Evolutionary conservation across 2,888 invertebrate genomes (phyloP).

Genomic region (Coremacera marginata): DNA sequence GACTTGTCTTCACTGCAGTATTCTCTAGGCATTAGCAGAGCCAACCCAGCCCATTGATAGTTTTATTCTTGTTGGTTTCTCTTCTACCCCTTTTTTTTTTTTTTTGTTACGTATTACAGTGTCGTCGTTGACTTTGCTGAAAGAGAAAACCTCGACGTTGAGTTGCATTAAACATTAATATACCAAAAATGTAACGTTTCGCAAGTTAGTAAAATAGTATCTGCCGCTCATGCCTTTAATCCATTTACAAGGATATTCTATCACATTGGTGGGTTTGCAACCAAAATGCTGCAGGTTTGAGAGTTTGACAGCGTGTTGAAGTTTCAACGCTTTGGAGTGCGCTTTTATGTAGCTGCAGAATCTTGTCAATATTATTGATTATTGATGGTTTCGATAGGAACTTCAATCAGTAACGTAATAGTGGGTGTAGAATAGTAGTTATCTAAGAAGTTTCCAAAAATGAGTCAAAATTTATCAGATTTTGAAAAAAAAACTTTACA

Average conservation of each 20-base stretch:
- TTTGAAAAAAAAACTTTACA: too few species aligned
- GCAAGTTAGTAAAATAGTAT: background rate
- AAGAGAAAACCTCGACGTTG: slow-evolving; percentile 11
- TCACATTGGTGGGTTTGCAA: too few species aligned
- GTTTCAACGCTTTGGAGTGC: too few species aligned
- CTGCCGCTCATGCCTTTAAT: background rate
- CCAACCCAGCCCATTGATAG: background rate
- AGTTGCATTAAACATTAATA: slow-evolving; percentile 3
- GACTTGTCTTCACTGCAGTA: background rate
- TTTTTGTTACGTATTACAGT: background rate
- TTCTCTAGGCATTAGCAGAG: background rate
- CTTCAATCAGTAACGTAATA: too few species aligned
- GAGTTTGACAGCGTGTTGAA: too few species aligned
- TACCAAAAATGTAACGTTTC: background rate
- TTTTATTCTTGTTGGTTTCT: background rate
- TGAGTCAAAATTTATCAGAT: too few species aligned
- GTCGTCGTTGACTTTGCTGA: slow-evolving; percentile 2
- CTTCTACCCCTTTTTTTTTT: background rate
- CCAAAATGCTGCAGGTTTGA: too few species aligned
- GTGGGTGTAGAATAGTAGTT: too few species aligned
- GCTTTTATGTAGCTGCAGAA: background rate
- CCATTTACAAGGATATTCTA: too few species aligned
- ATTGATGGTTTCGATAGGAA: background rate
- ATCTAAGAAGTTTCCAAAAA: too few species aligned
- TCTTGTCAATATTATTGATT: background rate